These are phyloP conservation scores for Lophochroa leadbeateri DNA, from an alignment of 2,113 vertebrate genomes.

Conservation along the genomic window DNA sequence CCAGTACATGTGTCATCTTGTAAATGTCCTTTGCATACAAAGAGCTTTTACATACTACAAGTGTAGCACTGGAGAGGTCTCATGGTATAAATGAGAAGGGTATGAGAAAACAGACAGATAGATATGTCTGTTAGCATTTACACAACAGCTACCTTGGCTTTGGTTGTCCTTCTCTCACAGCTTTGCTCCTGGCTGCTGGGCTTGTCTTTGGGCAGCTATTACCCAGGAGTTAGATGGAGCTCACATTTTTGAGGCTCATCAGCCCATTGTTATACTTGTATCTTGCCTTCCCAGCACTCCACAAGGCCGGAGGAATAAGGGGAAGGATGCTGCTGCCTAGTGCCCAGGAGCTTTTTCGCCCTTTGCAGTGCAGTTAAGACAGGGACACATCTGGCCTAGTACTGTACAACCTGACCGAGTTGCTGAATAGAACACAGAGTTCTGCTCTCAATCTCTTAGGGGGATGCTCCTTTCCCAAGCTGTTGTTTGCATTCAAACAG, in stretches of 20 bases:
- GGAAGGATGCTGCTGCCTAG: background rate
- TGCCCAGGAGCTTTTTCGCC: background rate
- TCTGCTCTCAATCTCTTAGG: background rate
- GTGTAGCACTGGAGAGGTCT: background rate
- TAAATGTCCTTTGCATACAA: background rate
- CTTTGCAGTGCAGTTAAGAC: background rate
- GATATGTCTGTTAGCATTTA: background rate
- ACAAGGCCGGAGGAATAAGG: background rate
- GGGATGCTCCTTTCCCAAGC: background rate
- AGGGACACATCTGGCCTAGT: background rate
- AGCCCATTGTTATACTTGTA: background rate
- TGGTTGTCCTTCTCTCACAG: background rate
- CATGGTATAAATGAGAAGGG: background rate
- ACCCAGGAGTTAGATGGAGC: accelerated
- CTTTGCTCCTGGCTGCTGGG: background rate
- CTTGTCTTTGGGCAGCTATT: background rate
- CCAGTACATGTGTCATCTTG: background rate
- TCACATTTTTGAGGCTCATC: background rate
- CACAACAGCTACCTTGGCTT: background rate
- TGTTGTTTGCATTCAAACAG: background rate
- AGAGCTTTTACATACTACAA: background rate
- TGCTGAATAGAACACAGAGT: background rate
- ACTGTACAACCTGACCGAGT: background rate
- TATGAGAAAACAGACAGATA: background rate
- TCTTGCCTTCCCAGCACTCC: background rate